Evolutionary conservation across 2,113 vertebrate genomes (phyloP), one percentile per base, ranked within the genome.

Genomic region (Actenoides hombroni): DNA sequence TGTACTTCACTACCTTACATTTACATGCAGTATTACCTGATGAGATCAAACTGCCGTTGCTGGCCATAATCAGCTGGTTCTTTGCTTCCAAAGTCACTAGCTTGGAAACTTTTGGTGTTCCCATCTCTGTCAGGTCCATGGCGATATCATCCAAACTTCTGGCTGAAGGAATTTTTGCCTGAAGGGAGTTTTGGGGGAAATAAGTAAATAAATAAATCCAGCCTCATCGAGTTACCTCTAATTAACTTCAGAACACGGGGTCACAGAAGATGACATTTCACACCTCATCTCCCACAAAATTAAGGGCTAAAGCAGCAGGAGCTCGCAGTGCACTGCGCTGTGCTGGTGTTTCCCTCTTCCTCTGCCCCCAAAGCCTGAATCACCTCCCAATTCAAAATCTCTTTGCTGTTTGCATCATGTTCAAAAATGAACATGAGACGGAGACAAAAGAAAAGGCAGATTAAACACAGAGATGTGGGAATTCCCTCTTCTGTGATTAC

Each of bases 41-140:
- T 56, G 99, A 99, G 86, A 99, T 98, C 92, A 99, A 98, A 94
- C 99, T 99, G 84, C 99, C 99, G 2, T 98, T 99, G 98, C 99
- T 99, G 59, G 99, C 98, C 99, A 99, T 99, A 94, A 99, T 99
- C 29, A 99, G 97, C 33, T 98, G 99, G 94, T 98, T 98, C 97
- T 99, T 99, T 49, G 97, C 98, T 19, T 99, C 99, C 21, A 98
- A 92, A 29, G 97, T 98, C 82, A 98, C 98, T 54, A 99, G 97
- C 92, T 98, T 99, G 40, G 97, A 98, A 92, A 98, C 97, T 86
- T 98, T 98, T 1, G 98, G 98, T 28, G 97, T 98, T 16, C 98
- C 98, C 37, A 97, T 98, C 63, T 99, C 99, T 0, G 99, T 99
- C 75, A 99, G 98, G 90, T 99, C 99, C 98, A 99, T 98, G 59